phyloP scores from a whole-genome alignment of 2,113 vertebrate species.

The Pterophyllum scalare region DNA sequence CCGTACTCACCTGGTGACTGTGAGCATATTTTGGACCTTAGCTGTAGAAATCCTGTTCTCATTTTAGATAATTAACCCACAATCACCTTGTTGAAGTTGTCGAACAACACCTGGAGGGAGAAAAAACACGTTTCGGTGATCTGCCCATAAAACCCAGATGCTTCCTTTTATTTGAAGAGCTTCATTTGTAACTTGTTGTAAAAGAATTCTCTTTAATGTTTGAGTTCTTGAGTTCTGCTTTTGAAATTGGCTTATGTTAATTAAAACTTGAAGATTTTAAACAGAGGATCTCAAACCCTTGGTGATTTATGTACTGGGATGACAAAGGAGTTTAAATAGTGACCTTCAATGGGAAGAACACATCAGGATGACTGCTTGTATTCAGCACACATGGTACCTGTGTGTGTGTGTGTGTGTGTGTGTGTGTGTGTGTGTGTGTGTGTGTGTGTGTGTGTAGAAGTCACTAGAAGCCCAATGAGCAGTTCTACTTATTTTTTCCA shows the following conservation, averaged over 20 bases:
- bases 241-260: neutral
- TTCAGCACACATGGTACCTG: neutral
- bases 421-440: neutral
- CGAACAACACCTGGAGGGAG: slow-evolving; percentile 37
- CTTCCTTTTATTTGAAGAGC: neutral
- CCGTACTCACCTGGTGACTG: neutral
- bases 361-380: neutral
- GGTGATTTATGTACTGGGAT: slow-evolving; percentile 23
- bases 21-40: neutral
- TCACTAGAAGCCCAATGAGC: neutral
- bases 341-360: slow-evolving; percentile 34
- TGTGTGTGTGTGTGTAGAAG: neutral
- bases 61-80: slow-evolving; percentile 28
- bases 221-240: neutral
- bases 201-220: neutral
- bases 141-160: slow-evolving; percentile 32
- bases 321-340: slow-evolving; percentile 18
- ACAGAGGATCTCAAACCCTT: neutral
- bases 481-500: neutral
- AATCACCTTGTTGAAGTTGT: slow-evolving; percentile 8
- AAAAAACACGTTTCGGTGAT: slow-evolving; percentile 1
- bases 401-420: no score
- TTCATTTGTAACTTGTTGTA: neutral
- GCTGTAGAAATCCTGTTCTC: slow-evolving; percentile 34
- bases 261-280: neutral